Evolutionary conservation across 2,113 vertebrate species (phyloP).

Genomic region (Geothlypis trichas): DNA sequence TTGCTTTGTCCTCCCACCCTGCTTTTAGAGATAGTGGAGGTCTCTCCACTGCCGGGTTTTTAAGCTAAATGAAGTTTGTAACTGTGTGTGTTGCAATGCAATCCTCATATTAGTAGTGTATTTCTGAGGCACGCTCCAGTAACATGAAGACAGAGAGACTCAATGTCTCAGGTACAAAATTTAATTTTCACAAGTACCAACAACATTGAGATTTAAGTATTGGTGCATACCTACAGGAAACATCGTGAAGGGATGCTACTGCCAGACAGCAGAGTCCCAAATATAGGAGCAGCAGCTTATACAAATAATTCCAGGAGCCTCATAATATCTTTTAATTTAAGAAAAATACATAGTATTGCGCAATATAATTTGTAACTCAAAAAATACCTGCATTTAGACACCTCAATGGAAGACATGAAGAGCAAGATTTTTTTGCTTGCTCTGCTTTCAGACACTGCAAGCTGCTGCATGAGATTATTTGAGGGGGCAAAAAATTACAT

Average conservation of each 20-base stretch:
- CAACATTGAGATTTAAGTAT: neutral
- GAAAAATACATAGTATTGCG: neutral
- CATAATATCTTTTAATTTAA: neutral
- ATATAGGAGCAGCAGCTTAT: neutral
- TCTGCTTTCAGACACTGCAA: neutral
- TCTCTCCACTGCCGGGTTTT: neutral
- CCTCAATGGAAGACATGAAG: neutral
- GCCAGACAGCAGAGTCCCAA: neutral
- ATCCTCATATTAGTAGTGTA: neutral
- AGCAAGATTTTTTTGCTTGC: neutral
- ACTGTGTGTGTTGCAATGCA: neutral
- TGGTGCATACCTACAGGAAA: neutral
- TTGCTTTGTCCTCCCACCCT: neutral
- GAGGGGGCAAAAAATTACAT: neutral
- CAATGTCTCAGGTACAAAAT: neutral
- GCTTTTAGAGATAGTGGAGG: neutral
- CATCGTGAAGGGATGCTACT: neutral
- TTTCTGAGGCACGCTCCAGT: neutral
- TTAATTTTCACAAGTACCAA: neutral
- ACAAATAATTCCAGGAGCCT: neutral
- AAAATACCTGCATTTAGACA: neutral
- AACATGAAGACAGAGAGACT: neutral
- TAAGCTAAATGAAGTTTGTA: neutral
- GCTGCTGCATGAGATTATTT: neutral
- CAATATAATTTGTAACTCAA: neutral